Conservation (phyloP, 2,113 vertebrate species). For the Numenius arquata region DNA sequence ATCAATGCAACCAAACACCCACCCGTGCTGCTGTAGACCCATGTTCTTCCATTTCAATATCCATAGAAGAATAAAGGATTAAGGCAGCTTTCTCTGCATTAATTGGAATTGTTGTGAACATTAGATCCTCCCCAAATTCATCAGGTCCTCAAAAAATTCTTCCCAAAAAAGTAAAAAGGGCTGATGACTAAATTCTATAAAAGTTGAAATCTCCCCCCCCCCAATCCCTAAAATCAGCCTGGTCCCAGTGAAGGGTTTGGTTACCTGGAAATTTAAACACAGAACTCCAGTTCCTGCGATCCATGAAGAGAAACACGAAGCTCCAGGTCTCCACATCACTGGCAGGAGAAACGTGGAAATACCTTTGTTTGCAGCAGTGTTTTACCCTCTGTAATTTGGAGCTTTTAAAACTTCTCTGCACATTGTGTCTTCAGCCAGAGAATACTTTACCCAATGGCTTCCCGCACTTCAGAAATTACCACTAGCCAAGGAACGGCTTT, state of each 20-base stretch:
- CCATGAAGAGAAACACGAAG: constrained; percentile 36
- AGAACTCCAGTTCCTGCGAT: constrained; percentile 56
- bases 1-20: not conserved
- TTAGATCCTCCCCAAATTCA: not conserved
- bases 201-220: not conserved
- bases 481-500: not conserved
- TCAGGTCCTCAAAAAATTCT: not conserved
- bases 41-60: not conserved
- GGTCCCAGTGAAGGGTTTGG: not conserved
- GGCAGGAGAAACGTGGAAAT: not conserved
- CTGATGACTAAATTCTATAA: not conserved
- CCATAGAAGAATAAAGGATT: not conserved
- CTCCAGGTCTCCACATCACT: constrained; percentile 45
- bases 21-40: not conserved
- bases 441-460: constrained; percentile 36
- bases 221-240: not conserved
- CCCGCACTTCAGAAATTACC: constrained; percentile 1
- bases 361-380: not conserved
- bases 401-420: constrained; percentile 8
- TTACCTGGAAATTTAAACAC: constrained; percentile 74
- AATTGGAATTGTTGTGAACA: not conserved
- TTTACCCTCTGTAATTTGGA: not conserved
- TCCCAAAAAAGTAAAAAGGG: not conserved
- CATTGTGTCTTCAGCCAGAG: not conserved
- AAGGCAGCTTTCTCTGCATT: not conserved